Evolutionary conservation across 2,888 invertebrate genomes (phyloP), one percentile per base, ranked within the genome.

Genomic region (Oscheius sp.): DNA sequence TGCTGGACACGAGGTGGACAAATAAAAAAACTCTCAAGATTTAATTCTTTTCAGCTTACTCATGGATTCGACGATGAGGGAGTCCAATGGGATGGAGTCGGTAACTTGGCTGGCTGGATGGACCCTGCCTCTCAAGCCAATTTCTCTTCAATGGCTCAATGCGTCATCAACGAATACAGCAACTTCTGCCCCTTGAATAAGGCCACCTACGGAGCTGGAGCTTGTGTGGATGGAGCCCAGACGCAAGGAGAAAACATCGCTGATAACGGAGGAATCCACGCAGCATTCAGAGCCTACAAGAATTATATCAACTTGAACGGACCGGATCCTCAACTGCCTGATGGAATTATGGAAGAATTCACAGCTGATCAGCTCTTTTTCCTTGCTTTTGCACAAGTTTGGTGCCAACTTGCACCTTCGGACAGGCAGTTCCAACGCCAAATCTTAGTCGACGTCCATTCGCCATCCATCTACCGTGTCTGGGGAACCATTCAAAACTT

Each of bases 1-100:
- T 0, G 96, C 96, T 92, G 96, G 96, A 0, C 96, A 97, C 86
- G 96, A 96, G 87, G 88, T 96, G 65, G n/a, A n/a, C n/a, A n/a
- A n/a, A n/a, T n/a, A n/a, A n/a, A n/a, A n/a, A n/a, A n/a, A n/a
- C n/a, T n/a, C n/a, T n/a, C n/a, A n/a, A n/a, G n/a, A n/a, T n/a
- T n/a, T n/a, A n/a, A n/a, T n/a, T n/a, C n/a, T n/a, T n/a, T n/a
- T n/a, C n/a, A n/a, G n/a, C n/a, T n/a, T n/a, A 95, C 95, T 0
- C 96, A 96, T 84, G 96, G 95, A 0, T 96, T 96, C 86, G 96
- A 96, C 87, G 96, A 96, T 86, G 70, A 80, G 58, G 83, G 83
- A 57, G 83, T 83, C 15, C 82, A 83, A 68, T 83, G 82, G 82
- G 74, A 82, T 58, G 78, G 80, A 33, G 73, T 73, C 1, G 83